Percentiles rank a stretch among this genome's conserved stretches.
phyloP scores from a whole-genome alignment of 1,140 invertebrate species.

The Cotesia typhae region DNA sequence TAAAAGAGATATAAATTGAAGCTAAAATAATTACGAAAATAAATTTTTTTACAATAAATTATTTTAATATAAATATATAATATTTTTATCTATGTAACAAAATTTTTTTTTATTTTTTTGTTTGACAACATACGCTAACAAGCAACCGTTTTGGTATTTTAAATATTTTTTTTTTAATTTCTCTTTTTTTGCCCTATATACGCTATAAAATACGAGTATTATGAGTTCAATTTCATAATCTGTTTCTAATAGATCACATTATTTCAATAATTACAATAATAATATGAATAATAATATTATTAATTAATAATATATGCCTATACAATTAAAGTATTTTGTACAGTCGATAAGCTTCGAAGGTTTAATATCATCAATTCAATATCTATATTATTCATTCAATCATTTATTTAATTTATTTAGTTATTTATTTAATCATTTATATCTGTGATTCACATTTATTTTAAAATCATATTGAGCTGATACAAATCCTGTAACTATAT shows the following conservation, averaged over 20 bases:
- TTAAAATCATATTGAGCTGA: conserved; percentile 1
- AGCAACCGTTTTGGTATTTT: too few species aligned
- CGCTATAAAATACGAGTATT: conserved; percentile 51
- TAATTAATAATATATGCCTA: conserved; percentile 42
- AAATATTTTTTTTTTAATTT: conserved; percentile 10
- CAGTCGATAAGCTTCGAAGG: conserved; percentile 55
- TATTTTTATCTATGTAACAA: too few species aligned
- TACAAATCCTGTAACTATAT: conserved; percentile 4
- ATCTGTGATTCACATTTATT: neutral
- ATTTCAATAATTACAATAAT: conserved; percentile 50
- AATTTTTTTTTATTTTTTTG: conserved; percentile 25
- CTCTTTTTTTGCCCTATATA: conserved; percentile 33
- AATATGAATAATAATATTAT: conserved; percentile 29
- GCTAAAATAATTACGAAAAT: conserved; percentile 12
- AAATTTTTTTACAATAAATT: conserved; percentile 15
- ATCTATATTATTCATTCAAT: conserved; percentile 36
- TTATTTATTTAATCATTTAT: conserved; percentile 25
- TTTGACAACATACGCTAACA: conserved; percentile 10
- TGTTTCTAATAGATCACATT: conserved; percentile 43
- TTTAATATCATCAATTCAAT: conserved; percentile 41
- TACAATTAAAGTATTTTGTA: conserved; percentile 58
- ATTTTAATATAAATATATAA: too few species aligned
- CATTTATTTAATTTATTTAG: conserved; percentile 37
- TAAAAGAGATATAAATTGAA: neutral
- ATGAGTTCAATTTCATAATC: conserved; percentile 35